These are phyloP conservation scores for Zapornia atra DNA, from an alignment of 2,113 vertebrate species.

Conservation along the genomic window DNA sequence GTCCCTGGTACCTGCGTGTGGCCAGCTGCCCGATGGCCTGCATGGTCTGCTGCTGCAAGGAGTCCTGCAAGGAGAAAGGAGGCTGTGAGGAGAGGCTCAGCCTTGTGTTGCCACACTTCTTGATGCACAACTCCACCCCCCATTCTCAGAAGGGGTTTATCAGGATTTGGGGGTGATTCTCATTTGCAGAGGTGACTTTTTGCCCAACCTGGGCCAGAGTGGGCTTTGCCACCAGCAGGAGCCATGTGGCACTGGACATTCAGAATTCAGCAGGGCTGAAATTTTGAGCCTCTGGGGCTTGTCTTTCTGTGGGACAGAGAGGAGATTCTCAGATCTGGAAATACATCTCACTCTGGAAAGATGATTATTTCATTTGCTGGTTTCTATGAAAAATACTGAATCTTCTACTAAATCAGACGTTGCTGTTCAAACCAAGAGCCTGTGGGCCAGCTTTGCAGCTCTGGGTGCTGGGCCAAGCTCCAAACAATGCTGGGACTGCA, in stretches of 20 bases:
- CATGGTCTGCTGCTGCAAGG: slow-evolving; percentile 90
- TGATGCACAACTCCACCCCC: background rate
- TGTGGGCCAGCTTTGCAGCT: background rate
- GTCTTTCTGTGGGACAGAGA: background rate
- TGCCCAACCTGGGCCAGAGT: background rate
- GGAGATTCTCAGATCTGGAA: background rate
- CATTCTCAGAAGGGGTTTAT: background rate
- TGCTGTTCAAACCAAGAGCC: background rate
- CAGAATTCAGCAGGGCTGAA: background rate
- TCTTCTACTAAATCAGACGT: background rate
- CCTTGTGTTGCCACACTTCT: background rate
- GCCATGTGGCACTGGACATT: background rate
- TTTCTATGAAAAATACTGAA: background rate
- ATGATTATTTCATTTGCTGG: background rate
- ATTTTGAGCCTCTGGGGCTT: background rate
- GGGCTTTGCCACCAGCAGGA: background rate
- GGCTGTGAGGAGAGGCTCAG: background rate
- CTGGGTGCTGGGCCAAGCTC: background rate
- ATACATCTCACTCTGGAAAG: background rate
- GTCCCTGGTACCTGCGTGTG: slow-evolving; percentile 84
- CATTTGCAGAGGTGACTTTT: background rate
- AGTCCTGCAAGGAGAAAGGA: slow-evolving; percentile 78
- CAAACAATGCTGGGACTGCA: background rate
- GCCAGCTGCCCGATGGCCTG: slow-evolving; percentile 89
- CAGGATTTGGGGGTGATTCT: fast-evolving